These are phyloP conservation scores for Eulimnadia texana DNA, from an alignment of 1,140 invertebrate species.

Conservation along the genomic window DNA sequence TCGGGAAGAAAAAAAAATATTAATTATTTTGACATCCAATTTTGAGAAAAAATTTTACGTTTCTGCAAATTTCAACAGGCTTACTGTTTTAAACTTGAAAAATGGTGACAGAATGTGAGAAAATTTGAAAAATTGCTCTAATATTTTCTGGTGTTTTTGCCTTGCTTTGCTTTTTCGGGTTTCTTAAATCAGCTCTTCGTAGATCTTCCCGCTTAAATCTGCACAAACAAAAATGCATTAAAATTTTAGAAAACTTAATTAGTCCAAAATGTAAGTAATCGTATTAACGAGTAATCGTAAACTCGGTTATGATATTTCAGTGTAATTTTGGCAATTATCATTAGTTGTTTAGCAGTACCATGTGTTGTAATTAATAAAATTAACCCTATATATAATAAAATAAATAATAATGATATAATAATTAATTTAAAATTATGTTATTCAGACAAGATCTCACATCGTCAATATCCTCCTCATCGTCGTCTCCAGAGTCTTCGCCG, in stretches of 20 bases:
- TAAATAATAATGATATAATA: background rate
- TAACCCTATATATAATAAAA: background rate
- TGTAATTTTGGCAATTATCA: too few relatives aligned
- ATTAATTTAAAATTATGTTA: too few relatives aligned
- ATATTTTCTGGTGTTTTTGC: background rate
- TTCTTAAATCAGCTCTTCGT: background rate
- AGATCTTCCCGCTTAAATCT: background rate
- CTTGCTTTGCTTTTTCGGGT: background rate
- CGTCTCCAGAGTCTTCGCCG: constrained; percentile 48
- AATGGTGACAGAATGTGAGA: too few relatives aligned
- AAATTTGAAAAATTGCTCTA: background rate
- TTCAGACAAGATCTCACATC: constrained; percentile 24
- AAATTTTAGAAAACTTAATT: background rate
- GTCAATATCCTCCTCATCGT: constrained; percentile 60
- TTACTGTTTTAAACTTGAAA: too few relatives aligned
- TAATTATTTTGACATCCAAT: too few relatives aligned
- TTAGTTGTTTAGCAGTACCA: too few relatives aligned
- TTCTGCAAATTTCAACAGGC: too few relatives aligned
- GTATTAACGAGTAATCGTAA: background rate
- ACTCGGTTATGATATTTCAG: background rate
- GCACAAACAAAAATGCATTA: background rate
- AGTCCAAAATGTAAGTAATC: background rate
- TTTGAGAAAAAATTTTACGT: too few relatives aligned
- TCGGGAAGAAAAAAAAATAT: background rate
- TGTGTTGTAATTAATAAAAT: too few relatives aligned